Evolutionary conservation across 1,140 invertebrate species (phyloP).

Genomic region (Drosophila neocordata): DNA sequence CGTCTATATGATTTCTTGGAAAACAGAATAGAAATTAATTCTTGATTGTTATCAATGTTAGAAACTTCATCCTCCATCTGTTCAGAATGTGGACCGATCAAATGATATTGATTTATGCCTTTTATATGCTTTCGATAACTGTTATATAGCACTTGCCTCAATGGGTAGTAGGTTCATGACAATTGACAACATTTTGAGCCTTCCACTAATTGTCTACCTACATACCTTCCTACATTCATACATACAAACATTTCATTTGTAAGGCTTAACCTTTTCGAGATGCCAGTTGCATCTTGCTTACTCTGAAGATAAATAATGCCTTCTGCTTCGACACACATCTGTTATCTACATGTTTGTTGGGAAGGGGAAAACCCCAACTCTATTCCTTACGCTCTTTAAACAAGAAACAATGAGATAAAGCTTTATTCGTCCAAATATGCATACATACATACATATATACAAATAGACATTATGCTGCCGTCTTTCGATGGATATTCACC

Average conservation of each 20-base stretch:
- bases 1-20: background rate
- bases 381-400: too few species aligned
- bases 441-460: background rate
- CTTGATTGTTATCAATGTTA: background rate
- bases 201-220: background rate
- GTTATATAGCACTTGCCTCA: too few species aligned
- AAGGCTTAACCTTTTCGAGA: background rate
- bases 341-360: too few species aligned
- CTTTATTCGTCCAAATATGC: too few species aligned
- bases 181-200: background rate
- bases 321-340: too few species aligned
- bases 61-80: background rate
- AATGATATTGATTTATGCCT: background rate
- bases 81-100: background rate
- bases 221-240: too few species aligned
- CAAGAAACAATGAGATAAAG: too few species aligned
- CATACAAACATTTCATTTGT: background rate
- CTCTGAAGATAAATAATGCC: too few species aligned
- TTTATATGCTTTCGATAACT: too few species aligned
- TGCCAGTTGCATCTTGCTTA: too few species aligned
- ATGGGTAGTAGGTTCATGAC: background rate
- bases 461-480: conserved; percentile 3
- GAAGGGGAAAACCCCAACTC: too few species aligned
- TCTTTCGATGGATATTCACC: conserved; percentile 2
- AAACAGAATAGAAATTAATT: conserved; percentile 2